Evolutionary conservation across 2,888 invertebrate genomes (phyloP).

Genomic region (Nomada fabriciana): DNA sequence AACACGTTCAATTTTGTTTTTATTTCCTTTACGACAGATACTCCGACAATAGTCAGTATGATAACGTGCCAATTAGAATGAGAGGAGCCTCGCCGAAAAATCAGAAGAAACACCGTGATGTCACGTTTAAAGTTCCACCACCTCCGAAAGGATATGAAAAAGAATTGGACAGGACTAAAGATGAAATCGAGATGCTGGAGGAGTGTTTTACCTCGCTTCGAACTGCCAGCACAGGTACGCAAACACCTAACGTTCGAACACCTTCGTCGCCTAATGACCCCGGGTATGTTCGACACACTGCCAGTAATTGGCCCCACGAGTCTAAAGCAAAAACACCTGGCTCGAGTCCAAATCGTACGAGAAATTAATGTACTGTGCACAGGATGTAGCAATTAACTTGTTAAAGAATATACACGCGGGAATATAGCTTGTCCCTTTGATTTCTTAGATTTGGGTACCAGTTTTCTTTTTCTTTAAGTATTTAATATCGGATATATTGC

Average conservation of each 20-base stretch:
- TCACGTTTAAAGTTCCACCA: slow-evolving; percentile 77
- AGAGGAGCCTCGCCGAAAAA: slow-evolving; percentile 76
- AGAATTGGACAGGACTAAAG: slow-evolving; percentile 67
- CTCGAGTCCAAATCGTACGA: slow-evolving; percentile 85
- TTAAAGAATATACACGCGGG: neutral
- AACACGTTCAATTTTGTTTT: neutral
- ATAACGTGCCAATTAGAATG: slow-evolving; percentile 82
- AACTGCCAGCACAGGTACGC: slow-evolving; percentile 77
- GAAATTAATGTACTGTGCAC: slow-evolving; percentile 29
- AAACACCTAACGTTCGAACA: slow-evolving; percentile 66
- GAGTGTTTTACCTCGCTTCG: slow-evolving; percentile 79
- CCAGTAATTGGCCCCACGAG: slow-evolving; percentile 87
- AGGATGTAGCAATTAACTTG: neutral
- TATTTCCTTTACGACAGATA: slow-evolving; percentile 66
- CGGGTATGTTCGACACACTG: slow-evolving; percentile 90
- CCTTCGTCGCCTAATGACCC: slow-evolving; percentile 90
- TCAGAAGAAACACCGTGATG: slow-evolving; percentile 79
- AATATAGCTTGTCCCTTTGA: neutral
- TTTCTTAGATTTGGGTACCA: neutral
- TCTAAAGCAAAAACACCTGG: slow-evolving; percentile 86
- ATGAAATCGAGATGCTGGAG: slow-evolving; percentile 82
- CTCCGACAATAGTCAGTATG: slow-evolving; percentile 83
- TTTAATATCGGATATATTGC: too few species aligned
- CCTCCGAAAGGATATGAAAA: slow-evolving; percentile 73
- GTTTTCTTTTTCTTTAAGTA: neutral